Evolutionary conservation across 2,113 vertebrate species (phyloP), one percentile per base, ranked within the genome.

Genomic region (Paradisaea rubra): DNA sequence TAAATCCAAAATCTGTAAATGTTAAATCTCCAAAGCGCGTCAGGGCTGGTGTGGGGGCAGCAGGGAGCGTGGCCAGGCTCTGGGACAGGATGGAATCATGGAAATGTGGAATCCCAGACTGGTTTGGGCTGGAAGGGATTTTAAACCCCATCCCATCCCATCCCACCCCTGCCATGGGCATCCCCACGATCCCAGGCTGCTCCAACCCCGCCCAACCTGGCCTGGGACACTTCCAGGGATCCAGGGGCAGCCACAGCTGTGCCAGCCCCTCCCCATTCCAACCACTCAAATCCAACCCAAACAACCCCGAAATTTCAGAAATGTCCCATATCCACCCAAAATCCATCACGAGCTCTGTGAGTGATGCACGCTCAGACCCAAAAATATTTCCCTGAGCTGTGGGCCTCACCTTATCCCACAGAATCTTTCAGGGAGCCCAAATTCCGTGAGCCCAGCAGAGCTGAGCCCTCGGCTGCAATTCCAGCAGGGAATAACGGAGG

Each of bases 391-490:
- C 57, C 47, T 45, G 37, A 27, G 23, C 7, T 10, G 10, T 10
- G 5, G 9, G 35, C 28, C 24, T 3, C 27, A 2, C 18, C 72
- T 69, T 9, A 42, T 20, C 50, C 81, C 50, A 21, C 9, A 8
- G 61, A n/a, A 28, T 7, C 39, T 59, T 53, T 3, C 15, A 57
- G 59, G 30, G 50, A 77, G 13, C 59, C 50, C n/a, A 37, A n/a
- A 52, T 15, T 54, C 45, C 7, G 0, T 0, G 0, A 66, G 41
- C 9, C 27, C 53, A 56, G 53, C 53, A 56, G 53, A 17, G 37
- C 37, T 5, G 1, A 74, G 61, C 13, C n/a, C 49, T 28, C 3
- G 1, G 35, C 27, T 14, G 9, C 44, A 31, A 45, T 13, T 33
- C 28, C 24, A 30, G 4, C 49, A 12, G 31, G 53, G 53, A 56